These are phyloP conservation scores for Vimba vimba DNA, from an alignment of 2,113 vertebrate species.

Conservation along the genomic window DNA sequence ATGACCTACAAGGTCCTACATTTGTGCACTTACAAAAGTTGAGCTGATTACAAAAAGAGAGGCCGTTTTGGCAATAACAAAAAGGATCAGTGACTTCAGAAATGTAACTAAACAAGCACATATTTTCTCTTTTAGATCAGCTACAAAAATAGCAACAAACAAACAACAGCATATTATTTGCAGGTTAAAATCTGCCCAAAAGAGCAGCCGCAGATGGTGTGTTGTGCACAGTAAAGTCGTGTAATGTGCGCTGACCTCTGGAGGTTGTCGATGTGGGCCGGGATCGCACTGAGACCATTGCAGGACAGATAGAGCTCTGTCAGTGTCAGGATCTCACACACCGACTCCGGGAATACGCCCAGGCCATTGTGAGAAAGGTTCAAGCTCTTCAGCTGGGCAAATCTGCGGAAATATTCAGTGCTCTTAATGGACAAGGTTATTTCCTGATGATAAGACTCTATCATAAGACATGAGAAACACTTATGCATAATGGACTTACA, in stretches of 20 bases:
- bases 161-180: not conserved
- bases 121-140: not conserved
- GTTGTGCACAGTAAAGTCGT: not conserved
- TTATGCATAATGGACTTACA: not conserved
- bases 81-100: not conserved
- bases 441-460: constrained; percentile 6
- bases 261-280: constrained; percentile 83
- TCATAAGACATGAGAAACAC: constrained; percentile 2
- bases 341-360: constrained; percentile 85
- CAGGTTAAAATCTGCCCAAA: not conserved
- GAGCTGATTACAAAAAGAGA: not conserved
- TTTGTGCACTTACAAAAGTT: not conserved
- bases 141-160: not conserved
- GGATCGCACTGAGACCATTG: constrained; percentile 84
- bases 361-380: constrained; percentile 95
- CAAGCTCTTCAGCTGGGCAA: constrained; percentile 92
- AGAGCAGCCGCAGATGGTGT: not conserved
- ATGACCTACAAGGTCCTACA: not conserved
- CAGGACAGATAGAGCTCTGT: constrained; percentile 92
- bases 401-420: constrained; percentile 73
- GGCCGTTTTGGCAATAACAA: not conserved
- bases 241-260: constrained; percentile 77
- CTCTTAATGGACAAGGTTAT: not conserved
- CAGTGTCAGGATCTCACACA: constrained; percentile 89
- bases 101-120: not conserved